Conservation (phyloP, 2,113 vertebrate genomes). For the Hepsetus odoe region DNA sequence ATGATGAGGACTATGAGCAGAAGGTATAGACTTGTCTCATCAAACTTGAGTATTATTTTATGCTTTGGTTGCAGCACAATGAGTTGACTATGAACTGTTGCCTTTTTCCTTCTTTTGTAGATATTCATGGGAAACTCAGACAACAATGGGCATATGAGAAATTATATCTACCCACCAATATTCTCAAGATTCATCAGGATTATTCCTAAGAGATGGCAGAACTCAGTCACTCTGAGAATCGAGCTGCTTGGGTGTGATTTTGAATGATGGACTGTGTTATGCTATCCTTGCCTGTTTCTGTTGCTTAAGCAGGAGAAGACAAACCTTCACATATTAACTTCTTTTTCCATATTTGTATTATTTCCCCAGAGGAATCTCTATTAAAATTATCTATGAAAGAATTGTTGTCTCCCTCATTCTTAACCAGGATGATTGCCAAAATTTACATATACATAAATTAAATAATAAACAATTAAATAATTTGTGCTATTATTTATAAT, state of each 20-base stretch:
- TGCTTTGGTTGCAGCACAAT: too few relatives aligned
- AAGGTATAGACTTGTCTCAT: slow-evolving; percentile 73
- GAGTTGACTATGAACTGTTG: too few relatives aligned
- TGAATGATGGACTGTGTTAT: slow-evolving; percentile 62
- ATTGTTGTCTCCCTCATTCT: too few relatives aligned
- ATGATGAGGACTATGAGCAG: slow-evolving; percentile 66
- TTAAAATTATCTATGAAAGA: not conserved
- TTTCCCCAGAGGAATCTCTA: not conserved
- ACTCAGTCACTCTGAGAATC: slow-evolving; percentile 85
- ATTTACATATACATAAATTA: too few relatives aligned
- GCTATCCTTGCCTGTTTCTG: not conserved
- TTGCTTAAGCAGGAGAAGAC: not conserved
- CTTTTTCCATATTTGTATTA: slow-evolving; percentile 16
- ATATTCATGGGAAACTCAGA: slow-evolving; percentile 85
- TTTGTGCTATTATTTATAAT: too few relatives aligned
- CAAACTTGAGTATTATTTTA: not conserved
- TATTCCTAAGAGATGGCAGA: slow-evolving; percentile 84
- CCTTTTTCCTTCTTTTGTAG: slow-evolving; percentile 76
- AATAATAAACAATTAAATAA: too few relatives aligned
- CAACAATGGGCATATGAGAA: slow-evolving; percentile 76
- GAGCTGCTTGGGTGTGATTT: slow-evolving; percentile 92
- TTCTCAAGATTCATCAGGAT: slow-evolving; percentile 88
- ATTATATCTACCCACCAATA: slow-evolving; percentile 90
- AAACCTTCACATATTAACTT: not conserved
- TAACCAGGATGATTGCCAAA: too few relatives aligned